A percentile compares a stretch with the other conserved stretches of the same genome.
Conservation (phyloP, 2,113 vertebrate species). For the Dromaius novaehollandiae region DNA sequence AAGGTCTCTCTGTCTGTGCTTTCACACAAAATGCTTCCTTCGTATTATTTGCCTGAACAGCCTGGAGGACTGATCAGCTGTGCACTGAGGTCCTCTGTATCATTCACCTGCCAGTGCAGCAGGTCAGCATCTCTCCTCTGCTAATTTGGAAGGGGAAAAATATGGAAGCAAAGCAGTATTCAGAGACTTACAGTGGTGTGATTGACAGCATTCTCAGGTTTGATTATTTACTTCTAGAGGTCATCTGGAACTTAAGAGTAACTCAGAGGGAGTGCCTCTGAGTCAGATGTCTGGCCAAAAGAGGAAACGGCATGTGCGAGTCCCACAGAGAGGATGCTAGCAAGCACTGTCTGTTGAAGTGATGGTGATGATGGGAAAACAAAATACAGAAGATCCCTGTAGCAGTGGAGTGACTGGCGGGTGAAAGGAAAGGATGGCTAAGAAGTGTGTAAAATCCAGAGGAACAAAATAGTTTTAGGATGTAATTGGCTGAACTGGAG, state of each 20-base stretch:
- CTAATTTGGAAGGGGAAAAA: slow-evolving; percentile 29
- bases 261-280: background rate
- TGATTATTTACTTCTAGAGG: slow-evolving; percentile 2
- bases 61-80: slow-evolving; percentile 5
- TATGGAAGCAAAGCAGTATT: background rate
- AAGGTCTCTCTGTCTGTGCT: background rate
- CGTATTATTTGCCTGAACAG: background rate
- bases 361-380: background rate
- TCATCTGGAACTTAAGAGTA: background rate
- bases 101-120: slow-evolving; percentile 18
- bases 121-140: background rate
- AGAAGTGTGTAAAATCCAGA: background rate
- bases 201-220: background rate
- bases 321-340: background rate
- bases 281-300: background rate
- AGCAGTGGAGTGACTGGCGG: background rate
- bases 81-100: background rate
- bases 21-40: background rate
- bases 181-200: background rate
- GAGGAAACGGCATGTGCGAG: background rate
- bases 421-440: background rate
- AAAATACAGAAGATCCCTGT: background rate
- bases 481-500: background rate
- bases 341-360: background rate
- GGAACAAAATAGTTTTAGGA: background rate